Percentiles rank a stretch among this genome's conserved stretches.
Conservation (phyloP, 2,113 vertebrate genomes). For the Hyla sarda region DNA sequence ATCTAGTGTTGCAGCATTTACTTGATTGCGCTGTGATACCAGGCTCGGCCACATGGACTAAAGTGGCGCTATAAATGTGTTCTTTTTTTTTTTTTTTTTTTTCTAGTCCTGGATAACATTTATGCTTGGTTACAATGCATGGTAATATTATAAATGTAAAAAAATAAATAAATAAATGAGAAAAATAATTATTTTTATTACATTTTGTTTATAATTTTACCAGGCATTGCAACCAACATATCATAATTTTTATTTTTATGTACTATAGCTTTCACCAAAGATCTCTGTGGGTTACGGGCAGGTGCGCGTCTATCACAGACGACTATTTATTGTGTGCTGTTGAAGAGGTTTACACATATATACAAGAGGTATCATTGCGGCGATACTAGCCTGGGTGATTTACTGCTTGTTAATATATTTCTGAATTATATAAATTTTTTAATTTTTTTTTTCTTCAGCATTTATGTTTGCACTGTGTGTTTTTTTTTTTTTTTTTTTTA, state of each 20-base stretch:
- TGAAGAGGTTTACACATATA: not conserved
- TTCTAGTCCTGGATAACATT: no score
- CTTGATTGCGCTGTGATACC: no score
- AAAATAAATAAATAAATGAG: no score
- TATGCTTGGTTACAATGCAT: no score
- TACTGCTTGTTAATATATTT: slow-evolving; percentile 3
- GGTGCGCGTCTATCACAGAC: not conserved
- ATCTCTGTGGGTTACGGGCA: not conserved
- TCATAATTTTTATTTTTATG: not conserved
- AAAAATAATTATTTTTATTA: no score
- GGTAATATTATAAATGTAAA: no score
- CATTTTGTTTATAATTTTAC: no score
- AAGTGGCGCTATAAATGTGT: no score
- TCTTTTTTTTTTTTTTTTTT: no score
- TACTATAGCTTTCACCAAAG: not conserved
- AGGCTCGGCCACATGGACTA: no score
- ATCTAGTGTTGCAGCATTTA: no score
- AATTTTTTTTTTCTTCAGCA: not conserved
- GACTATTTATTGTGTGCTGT: slow-evolving; percentile 24
- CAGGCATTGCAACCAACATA: no score
- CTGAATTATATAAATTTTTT: not conserved
- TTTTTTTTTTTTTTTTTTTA: not conserved
- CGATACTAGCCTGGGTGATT: not conserved
- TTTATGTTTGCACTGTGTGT: not conserved
- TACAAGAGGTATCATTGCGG: slow-evolving; percentile 15